A percentile compares a stretch with the other conserved stretches of the same genome.
Conservation (phyloP, 2,113 vertebrate species). For the Zosterops japonicus region DNA sequence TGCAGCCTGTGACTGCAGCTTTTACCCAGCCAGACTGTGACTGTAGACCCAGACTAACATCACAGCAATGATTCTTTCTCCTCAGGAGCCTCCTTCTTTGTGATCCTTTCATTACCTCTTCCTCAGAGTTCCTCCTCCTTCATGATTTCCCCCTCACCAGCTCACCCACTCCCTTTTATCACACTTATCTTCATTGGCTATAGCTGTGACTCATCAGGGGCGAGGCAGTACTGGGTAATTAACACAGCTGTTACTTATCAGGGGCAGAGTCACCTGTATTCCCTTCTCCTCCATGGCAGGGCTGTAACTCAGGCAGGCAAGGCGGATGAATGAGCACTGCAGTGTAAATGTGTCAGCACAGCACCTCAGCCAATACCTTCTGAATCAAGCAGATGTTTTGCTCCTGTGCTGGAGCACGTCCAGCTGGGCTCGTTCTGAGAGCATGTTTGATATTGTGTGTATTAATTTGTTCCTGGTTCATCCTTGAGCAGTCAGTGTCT, state of each 20-base stretch:
- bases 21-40: not conserved
- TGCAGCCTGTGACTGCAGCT: not conserved
- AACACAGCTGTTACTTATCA: not conserved
- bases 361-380: not conserved
- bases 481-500: not conserved
- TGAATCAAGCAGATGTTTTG: not conserved
- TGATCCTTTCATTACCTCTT: fast-evolving
- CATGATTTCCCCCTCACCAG: not conserved
- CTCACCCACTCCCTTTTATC: not conserved
- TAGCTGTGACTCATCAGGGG: not conserved
- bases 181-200: not conserved
- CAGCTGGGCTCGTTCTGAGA: not conserved
- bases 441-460: fast-evolving
- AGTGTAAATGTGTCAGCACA: not conserved
- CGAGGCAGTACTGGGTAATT: not conserved
- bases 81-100: not conserved
- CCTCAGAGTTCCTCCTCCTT: not conserved
- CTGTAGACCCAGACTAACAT: not conserved
- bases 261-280: not conserved
- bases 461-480: not conserved
- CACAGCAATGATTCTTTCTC: not conserved
- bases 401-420: not conserved
- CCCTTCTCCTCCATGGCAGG: not conserved
- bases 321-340: not conserved
- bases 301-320: not conserved